These are phyloP conservation scores for Labeo rohita DNA, from an alignment of 2,113 vertebrate genomes.

Conservation along the genomic window DNA sequence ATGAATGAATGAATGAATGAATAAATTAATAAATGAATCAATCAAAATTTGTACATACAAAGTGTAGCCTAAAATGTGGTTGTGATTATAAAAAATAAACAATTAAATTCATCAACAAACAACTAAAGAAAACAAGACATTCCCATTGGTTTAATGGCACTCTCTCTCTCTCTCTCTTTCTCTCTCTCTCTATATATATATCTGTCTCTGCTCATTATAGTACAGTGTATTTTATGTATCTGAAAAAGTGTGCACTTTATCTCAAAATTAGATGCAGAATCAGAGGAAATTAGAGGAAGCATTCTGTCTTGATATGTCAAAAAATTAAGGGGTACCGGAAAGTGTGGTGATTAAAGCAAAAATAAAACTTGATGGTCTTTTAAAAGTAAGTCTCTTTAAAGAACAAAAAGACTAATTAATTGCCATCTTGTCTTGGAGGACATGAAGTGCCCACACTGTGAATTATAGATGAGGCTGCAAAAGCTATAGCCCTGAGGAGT, in stretches of 20 bases:
- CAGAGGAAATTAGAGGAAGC: background rate
- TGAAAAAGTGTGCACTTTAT: background rate
- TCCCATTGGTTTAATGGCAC: too few relatives aligned
- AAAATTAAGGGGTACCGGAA: constrained; percentile 61
- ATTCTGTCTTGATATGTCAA: constrained; percentile 49
- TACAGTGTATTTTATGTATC: background rate
- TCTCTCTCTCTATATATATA: too few relatives aligned
- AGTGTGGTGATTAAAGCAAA: constrained; percentile 69
- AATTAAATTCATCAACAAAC: too few relatives aligned
- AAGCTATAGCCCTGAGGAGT: constrained; percentile 48
- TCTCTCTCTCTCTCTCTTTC: too few relatives aligned
- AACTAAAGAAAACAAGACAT: too few relatives aligned
- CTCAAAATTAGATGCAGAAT: background rate
- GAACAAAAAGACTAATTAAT: constrained; percentile 76
- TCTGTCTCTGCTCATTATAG: background rate
- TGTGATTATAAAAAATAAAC: too few relatives aligned
- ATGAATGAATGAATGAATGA: too few relatives aligned
- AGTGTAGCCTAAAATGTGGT: too few relatives aligned
- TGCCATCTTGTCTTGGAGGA: constrained; percentile 61
- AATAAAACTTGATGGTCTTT: constrained; percentile 71
- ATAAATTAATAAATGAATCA: too few relatives aligned
- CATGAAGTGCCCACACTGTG: constrained; percentile 63
- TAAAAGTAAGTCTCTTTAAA: constrained; percentile 69
- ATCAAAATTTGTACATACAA: too few relatives aligned
- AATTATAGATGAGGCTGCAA: constrained; percentile 70